Conservation (phyloP, 2,113 vertebrate genomes). For the Dinomys branickii region DNA sequence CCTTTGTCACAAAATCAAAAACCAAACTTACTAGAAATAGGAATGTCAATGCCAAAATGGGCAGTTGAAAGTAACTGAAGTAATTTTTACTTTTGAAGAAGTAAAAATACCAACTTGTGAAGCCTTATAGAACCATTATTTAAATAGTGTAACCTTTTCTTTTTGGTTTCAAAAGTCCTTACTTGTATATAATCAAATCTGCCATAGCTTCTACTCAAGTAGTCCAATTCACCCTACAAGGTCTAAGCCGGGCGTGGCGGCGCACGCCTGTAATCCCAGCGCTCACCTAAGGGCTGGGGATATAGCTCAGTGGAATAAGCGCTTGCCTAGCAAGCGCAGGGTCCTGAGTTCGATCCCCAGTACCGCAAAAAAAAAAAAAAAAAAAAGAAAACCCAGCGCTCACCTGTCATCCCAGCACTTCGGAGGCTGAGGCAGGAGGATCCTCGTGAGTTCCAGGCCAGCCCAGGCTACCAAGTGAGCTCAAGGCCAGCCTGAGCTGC, state of each 20-base stretch:
- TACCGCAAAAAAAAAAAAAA: too few species aligned
- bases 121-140: not conserved
- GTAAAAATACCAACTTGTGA: not conserved
- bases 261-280: too few species aligned
- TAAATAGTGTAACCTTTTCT: not conserved
- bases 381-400: too few species aligned
- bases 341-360: too few species aligned
- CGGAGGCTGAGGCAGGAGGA: too few species aligned
- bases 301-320: too few species aligned
- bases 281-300: too few species aligned
- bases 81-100: not conserved
- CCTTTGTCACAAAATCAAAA: conserved; percentile 16
- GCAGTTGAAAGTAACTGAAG: not conserved
- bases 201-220: not conserved
- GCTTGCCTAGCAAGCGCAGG: too few species aligned
- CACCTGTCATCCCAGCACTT: too few species aligned
- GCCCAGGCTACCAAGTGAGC: too few species aligned
- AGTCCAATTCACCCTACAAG: not conserved
- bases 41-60: conserved; percentile 2
- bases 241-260: not conserved
- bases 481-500: too few species aligned
- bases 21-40: not conserved
- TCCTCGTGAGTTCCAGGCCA: too few species aligned
- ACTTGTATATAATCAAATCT: not conserved
- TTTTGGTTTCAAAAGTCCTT: conserved; percentile 34